These are phyloP conservation scores for Panthera tigris DNA, from an alignment of 2,113 vertebrate species.

Conservation along the genomic window DNA sequence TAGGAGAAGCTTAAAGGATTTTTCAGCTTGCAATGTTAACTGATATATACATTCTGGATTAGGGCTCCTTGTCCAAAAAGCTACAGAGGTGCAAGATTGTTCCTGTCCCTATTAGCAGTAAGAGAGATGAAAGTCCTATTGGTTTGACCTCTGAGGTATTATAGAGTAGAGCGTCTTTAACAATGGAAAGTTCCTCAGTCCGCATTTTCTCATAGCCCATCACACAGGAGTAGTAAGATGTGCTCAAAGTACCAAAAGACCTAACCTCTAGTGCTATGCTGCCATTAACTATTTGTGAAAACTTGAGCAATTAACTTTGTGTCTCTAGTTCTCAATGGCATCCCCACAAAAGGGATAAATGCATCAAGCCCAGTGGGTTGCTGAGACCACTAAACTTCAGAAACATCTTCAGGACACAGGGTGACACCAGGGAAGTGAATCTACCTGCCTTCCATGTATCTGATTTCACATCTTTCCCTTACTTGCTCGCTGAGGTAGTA, in stretches of 20 bases:
- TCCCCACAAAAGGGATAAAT: not conserved
- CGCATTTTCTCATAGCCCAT: not conserved
- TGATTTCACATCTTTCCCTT: not conserved
- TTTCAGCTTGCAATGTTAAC: constrained; percentile 40
- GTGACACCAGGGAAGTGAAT: not conserved
- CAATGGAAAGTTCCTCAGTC: not conserved
- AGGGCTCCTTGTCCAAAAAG: not conserved
- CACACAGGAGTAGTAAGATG: not conserved
- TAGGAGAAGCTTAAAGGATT: constrained; percentile 38
- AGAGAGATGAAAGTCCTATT: constrained; percentile 4
- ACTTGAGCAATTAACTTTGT: not conserved
- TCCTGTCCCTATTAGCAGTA: not conserved
- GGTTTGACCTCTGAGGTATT: not conserved
- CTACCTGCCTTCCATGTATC: not conserved
- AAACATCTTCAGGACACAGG: not conserved
- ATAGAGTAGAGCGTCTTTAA: not conserved
- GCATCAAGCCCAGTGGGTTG: not conserved
- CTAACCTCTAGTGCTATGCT: not conserved
- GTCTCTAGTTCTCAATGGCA: not conserved
- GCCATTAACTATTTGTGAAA: not conserved
- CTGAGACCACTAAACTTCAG: not conserved
- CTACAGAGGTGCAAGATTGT: not conserved
- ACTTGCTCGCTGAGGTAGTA: not conserved
- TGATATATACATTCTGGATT: not conserved
- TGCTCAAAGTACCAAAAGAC: not conserved